phyloP scores from a whole-genome alignment of 2,888 invertebrate genomes.

The Standfussiana lucernea region DNA sequence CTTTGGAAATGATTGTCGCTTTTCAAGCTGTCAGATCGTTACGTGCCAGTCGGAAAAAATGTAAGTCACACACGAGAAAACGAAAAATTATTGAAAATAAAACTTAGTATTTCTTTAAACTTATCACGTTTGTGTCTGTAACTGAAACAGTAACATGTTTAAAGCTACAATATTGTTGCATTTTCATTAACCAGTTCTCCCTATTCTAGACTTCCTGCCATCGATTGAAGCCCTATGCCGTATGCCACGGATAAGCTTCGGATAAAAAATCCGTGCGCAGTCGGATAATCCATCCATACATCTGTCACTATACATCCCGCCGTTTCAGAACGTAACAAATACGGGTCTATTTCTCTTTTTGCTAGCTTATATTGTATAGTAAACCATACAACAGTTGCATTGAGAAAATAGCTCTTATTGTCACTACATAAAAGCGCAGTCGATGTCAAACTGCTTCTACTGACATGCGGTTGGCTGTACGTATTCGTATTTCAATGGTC shows the following conservation, averaged over 20 bases:
- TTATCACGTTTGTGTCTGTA: neutral
- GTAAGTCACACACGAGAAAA: neutral
- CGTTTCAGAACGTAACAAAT: constrained; percentile 28
- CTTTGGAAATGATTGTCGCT: neutral
- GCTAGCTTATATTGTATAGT: constrained; percentile 1
- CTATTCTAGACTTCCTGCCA: constrained; percentile 47
- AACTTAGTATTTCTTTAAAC: neutral
- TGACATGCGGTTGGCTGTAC: neutral
- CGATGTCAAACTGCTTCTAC: neutral
- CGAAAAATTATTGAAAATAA: neutral
- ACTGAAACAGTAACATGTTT: constrained; percentile 30
- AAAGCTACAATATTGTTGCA: constrained; percentile 31
- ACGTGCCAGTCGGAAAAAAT: neutral
- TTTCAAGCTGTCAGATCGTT: neutral
- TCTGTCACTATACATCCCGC: constrained; percentile 33
- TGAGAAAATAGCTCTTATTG: neutral
- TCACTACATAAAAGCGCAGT: neutral
- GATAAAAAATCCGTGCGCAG: constrained; percentile 53
- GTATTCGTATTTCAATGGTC: constrained; percentile 12
- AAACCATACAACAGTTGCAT: neutral
- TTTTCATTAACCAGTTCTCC: constrained; percentile 37
- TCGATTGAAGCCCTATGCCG: constrained; percentile 21
- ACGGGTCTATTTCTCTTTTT: constrained; percentile 13
- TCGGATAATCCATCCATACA: constrained; percentile 49
- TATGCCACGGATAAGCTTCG: constrained; percentile 49